phyloP scores from a whole-genome alignment of 1,140 invertebrate species.

The Notospermus geniculatus region DNA sequence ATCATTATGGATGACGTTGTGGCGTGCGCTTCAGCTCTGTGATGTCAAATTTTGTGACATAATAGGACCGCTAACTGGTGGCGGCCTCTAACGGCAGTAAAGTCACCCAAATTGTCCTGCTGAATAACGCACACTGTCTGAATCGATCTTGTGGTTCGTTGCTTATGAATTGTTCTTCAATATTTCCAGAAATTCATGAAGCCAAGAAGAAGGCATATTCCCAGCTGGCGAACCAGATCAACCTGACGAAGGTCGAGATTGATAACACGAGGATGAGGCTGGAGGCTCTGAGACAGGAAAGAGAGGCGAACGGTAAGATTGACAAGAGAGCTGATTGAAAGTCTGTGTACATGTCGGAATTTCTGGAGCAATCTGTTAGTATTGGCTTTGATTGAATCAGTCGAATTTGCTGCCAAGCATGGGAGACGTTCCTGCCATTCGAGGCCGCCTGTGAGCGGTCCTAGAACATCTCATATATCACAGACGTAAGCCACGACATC shows the following conservation, averaged over 20 bases:
- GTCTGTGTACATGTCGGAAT: neutral
- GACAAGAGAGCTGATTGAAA: slow-evolving; percentile 8
- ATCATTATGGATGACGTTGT: too few relatives aligned
- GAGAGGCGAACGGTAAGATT: slow-evolving; percentile 44
- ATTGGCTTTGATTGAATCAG: neutral
- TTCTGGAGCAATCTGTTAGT: neutral
- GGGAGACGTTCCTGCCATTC: neutral
- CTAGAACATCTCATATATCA: too few relatives aligned
- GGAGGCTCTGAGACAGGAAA: slow-evolving; percentile 44
- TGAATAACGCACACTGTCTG: too few relatives aligned
- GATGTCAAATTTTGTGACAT: too few relatives aligned
- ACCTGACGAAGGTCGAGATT: slow-evolving; percentile 50
- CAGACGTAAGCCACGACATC: too few relatives aligned
- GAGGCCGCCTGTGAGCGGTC: too few relatives aligned
- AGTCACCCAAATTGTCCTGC: neutral
- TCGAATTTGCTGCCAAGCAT: neutral
- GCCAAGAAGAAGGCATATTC: slow-evolving; percentile 53
- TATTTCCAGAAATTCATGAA: slow-evolving; percentile 45
- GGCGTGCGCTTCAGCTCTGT: too few relatives aligned
- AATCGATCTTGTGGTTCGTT: too few relatives aligned
- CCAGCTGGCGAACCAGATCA: slow-evolving; percentile 49
- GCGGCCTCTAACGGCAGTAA: too few relatives aligned
- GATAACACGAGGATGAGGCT: slow-evolving; percentile 40
- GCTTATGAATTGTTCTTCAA: slow-evolving; percentile 15
- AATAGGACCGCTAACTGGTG: too few relatives aligned